Evolutionary conservation across 2,888 invertebrate genomes (phyloP).

Genomic region (Cacoxenus indagator): DNA sequence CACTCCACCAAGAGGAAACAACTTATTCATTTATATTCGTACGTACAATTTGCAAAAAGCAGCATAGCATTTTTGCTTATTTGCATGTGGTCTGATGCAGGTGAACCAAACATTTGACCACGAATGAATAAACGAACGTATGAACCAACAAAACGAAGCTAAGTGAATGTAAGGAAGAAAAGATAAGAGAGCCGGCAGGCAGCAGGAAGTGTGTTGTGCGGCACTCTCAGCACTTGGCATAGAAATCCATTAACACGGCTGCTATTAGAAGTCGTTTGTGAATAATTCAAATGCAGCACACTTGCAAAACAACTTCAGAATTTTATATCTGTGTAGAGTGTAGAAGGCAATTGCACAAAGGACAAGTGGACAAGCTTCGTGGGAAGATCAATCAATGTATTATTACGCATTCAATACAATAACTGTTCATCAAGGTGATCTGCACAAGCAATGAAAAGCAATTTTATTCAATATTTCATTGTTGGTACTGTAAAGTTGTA

Average conservation of each 20-base stretch:
- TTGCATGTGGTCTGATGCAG: not conserved
- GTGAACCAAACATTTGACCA: constrained; percentile 1
- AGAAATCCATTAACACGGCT: constrained; percentile 61
- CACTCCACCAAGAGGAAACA: not conserved
- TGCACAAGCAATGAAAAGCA: too few species aligned
- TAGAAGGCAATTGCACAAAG: not conserved
- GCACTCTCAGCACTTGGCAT: constrained; percentile 60
- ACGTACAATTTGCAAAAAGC: not conserved
- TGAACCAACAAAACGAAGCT: constrained; percentile 17
- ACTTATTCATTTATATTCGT: not conserved
- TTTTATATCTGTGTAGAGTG: not conserved
- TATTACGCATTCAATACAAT: too few species aligned
- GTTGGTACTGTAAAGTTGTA: too few species aligned
- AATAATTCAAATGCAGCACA: constrained; percentile 46
- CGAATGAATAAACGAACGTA: not conserved
- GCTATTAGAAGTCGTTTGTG: constrained; percentile 26
- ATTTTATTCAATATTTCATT: too few species aligned
- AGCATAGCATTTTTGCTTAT: not conserved
- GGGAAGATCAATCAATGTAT: too few species aligned
- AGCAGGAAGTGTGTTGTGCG: too few species aligned
- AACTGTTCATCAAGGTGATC: too few species aligned
- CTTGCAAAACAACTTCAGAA: not conserved
- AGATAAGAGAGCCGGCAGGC: constrained; percentile 38
- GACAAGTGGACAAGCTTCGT: constrained; percentile 36
- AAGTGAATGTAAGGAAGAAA: constrained; percentile 50